Evolutionary conservation across 1,140 invertebrate genomes (phyloP).

Genomic region (Acromyrmex echinatior): DNA sequence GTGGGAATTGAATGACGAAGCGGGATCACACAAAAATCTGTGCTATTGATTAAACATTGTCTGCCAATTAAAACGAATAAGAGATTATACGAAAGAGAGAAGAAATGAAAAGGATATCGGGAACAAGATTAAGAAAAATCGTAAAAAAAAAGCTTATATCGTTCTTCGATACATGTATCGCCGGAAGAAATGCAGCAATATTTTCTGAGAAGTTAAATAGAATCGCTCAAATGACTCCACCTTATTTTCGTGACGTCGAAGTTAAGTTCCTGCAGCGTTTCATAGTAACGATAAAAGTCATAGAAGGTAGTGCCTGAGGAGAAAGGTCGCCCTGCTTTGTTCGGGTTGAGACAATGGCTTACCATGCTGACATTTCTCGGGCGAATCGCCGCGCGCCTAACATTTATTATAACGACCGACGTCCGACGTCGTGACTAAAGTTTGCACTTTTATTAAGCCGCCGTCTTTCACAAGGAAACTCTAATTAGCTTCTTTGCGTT

Average conservation of each 20-base stretch:
- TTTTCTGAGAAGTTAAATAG: neutral
- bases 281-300: conserved; percentile 61
- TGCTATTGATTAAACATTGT: conserved; percentile 51
- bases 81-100: neutral
- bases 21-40: conserved; percentile 32
- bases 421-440: conserved; percentile 58
- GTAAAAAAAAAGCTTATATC: neutral
- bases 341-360: conserved; percentile 45
- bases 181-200: neutral
- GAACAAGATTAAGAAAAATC: neutral
- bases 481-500: conserved; percentile 48
- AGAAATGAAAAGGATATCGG: neutral
- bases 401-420: conserved; percentile 63
- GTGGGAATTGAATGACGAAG: conserved; percentile 43
- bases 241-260: conserved; percentile 22
- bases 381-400: conserved; percentile 56
- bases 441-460: conserved; percentile 58
- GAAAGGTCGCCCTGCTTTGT: conserved; percentile 61
- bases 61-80: conserved; percentile 40
- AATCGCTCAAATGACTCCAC: neutral
- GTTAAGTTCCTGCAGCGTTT: conserved; percentile 40
- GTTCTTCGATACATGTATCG: neutral
- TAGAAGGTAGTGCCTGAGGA: conserved; percentile 32
- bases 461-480: conserved; percentile 47
- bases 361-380: conserved; percentile 56